Evolutionary conservation across 2,797 vertebrate genomes (phyloP).

Genomic region (Pteropus rufus): DNA sequence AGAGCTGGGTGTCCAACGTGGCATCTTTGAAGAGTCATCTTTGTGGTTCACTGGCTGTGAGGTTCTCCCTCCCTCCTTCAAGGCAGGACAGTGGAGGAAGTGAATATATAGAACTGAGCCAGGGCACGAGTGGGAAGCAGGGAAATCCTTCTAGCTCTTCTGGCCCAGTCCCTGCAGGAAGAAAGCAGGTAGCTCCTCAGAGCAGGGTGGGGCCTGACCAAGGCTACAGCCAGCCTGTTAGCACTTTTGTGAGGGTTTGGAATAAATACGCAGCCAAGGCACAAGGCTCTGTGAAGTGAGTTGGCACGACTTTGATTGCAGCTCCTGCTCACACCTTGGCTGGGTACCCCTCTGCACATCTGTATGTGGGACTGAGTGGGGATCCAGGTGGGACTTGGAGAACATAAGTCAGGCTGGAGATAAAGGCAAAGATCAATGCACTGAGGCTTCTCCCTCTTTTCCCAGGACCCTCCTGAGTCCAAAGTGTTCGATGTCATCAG

Average conservation of each 20-base stretch:
- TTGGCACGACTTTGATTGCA: rapidly evolving
- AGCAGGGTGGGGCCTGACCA: not conserved
- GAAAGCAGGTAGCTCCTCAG: not conserved
- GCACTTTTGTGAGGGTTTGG: not conserved
- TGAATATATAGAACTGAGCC: not conserved
- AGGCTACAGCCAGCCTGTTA: not conserved
- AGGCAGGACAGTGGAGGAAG: not conserved
- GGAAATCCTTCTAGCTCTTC: not conserved
- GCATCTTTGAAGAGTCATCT: not conserved
- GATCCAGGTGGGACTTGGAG: not conserved
- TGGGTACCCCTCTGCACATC: not conserved
- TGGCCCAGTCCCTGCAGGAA: not conserved
- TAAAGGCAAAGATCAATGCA: not conserved
- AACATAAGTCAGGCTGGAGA: not conserved
- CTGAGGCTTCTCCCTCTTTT: not conserved
- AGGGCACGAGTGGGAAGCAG: not conserved
- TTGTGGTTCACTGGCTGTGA: not conserved
- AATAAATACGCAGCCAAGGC: not conserved
- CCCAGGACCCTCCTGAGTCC: slow-evolving; percentile 53
- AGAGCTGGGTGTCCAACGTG: not conserved
- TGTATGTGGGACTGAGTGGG: not conserved
- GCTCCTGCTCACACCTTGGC: not conserved
- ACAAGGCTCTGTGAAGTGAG: not conserved
- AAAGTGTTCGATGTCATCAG: slow-evolving; percentile 73
- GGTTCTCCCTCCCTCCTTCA: not conserved